Evolutionary conservation across 1,140 invertebrate genomes (phyloP).

Genomic region (Homarus americanus): DNA sequence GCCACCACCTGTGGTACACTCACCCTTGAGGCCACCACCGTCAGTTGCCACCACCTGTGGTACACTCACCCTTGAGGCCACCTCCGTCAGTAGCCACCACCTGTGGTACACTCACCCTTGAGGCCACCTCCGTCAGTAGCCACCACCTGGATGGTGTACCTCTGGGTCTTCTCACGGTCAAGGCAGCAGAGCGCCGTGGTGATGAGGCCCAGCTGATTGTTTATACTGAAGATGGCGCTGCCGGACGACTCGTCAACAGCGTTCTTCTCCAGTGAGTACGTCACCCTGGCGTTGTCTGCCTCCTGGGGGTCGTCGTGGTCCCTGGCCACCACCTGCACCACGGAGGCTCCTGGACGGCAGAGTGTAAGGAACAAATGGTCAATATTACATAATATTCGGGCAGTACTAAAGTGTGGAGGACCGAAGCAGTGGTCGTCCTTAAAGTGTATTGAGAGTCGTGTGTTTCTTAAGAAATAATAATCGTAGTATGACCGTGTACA

Average conservation of each 20-base stretch:
- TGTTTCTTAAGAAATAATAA: too few species aligned
- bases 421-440: too few species aligned
- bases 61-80: too few species aligned
- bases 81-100: too few species aligned
- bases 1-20: background rate
- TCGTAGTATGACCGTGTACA: too few species aligned
- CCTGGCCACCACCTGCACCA: slow-evolving; percentile 79
- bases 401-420: too few species aligned
- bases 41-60: too few species aligned
- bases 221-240: slow-evolving; percentile 78
- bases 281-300: slow-evolving; percentile 77
- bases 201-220: slow-evolving; percentile 77
- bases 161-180: slow-evolving; percentile 78
- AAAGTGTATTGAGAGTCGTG: too few species aligned
- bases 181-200: slow-evolving; percentile 78
- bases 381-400: too few species aligned
- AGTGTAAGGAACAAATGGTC: too few species aligned
- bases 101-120: slow-evolving; percentile 70
- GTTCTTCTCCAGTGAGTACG: slow-evolving; percentile 79
- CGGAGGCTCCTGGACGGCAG: slow-evolving; percentile 72
- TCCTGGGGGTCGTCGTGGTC: slow-evolving; percentile 80
- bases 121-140: slow-evolving; percentile 76
- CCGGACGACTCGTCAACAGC: slow-evolving; percentile 78
- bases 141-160: slow-evolving; percentile 79
- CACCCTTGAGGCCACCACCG: too few species aligned